These are phyloP conservation scores for Eilema griseolum DNA, from an alignment of 2,888 invertebrate species.

Conservation along the genomic window DNA sequence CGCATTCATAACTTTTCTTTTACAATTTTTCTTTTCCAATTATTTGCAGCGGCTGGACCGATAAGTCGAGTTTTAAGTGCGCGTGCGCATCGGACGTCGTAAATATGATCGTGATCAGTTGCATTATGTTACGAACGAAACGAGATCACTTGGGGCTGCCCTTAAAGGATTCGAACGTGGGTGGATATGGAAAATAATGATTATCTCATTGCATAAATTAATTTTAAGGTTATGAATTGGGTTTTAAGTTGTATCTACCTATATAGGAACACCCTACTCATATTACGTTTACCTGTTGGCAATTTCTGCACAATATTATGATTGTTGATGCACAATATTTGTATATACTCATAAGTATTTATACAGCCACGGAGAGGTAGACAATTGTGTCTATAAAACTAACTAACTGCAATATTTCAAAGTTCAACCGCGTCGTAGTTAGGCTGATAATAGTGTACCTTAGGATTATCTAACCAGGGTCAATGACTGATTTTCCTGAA, in stretches of 20 bases:
- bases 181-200: slow-evolving; percentile 41
- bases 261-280: background rate
- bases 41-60: slow-evolving; percentile 53
- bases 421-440: no score
- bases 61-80: slow-evolving; percentile 56
- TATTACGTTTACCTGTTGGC: background rate
- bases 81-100: slow-evolving; percentile 61
- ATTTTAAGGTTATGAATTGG: background rate
- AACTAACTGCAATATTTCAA: no score
- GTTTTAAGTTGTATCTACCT: background rate
- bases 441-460: no score
- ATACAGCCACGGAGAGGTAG: no score
- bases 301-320: background rate
- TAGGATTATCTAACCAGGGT: no score
- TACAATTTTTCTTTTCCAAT: slow-evolving; percentile 54
- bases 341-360: no score
- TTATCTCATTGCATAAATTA: background rate
- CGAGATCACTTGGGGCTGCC: slow-evolving; percentile 58
- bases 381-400: no score
- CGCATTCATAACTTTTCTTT: slow-evolving; percentile 26
- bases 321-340: no score
- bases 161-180: slow-evolving; percentile 37
- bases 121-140: slow-evolving; percentile 67
- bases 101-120: slow-evolving; percentile 77
- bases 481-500: no score